Evolutionary conservation across 2,797 vertebrate genomes (phyloP).

Genomic region (Petrocephalus schoutedeni): DNA sequence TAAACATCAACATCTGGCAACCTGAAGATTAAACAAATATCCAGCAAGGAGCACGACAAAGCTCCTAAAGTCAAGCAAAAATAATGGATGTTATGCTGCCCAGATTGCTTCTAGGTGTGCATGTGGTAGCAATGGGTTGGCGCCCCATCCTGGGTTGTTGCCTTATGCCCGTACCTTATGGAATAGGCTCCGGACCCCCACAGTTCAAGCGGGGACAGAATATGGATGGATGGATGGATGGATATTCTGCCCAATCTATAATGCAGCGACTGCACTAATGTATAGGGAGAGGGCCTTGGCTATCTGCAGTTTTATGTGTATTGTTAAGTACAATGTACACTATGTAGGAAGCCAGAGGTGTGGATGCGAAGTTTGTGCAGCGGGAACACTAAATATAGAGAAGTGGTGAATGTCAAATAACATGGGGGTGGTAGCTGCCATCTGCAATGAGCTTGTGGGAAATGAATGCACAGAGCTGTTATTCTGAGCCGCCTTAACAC

Average conservation of each 20-base stretch:
- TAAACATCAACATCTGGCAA: constrained; percentile 9
- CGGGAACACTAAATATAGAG: not conserved
- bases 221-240: not conserved
- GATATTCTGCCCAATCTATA: not conserved
- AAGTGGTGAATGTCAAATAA: not conserved
- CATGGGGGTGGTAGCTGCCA: not conserved
- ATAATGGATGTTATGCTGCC: not conserved
- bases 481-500: constrained; percentile 7
- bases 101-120: not conserved
- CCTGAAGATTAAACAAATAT: not conserved
- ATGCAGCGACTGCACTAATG: not conserved
- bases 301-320: not conserved
- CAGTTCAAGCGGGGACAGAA: not conserved
- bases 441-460: constrained; percentile 6
- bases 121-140: not conserved
- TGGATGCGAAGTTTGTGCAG: not conserved
- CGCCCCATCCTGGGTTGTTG: not conserved
- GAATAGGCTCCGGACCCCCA: not conserved
- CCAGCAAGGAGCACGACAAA: not conserved
- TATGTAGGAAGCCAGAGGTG: not conserved
- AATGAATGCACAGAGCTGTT: constrained; percentile 12
- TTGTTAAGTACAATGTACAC: not conserved
- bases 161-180: not conserved
- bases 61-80: not conserved
- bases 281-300: not conserved